A percentile compares a stretch with the other conserved stretches of the same genome.
Conservation (phyloP, 2,797 vertebrate species). For the Percopsis omiscomaycus region DNA sequence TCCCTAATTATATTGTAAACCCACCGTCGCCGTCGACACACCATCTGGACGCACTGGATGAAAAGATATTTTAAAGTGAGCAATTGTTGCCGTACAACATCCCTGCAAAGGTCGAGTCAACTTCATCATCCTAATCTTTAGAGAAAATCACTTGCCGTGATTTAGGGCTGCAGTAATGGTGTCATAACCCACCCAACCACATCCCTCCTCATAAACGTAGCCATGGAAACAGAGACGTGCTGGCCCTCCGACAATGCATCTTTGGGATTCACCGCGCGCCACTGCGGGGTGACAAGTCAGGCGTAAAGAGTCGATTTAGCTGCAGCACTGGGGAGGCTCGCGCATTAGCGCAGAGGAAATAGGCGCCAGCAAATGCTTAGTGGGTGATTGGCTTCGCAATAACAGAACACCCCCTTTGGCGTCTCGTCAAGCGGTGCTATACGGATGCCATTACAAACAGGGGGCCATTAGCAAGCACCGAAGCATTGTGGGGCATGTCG, state of each 20-base stretch:
- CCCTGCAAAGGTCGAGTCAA: constrained; percentile 70
- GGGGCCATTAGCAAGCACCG: constrained; percentile 61
- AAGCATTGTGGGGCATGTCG: constrained; percentile 66
- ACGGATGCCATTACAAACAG: constrained; percentile 72
- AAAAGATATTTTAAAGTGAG: constrained; percentile 65
- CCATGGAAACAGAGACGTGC: constrained; percentile 64
- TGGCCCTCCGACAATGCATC: constrained; percentile 56
- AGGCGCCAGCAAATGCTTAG: constrained; percentile 75
- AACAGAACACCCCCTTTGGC: constrained; percentile 76
- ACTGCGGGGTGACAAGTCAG: constrained; percentile 70
- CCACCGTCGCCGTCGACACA: constrained; percentile 28
- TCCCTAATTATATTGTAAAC: constrained; percentile 27
- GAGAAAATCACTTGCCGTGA: constrained; percentile 56
- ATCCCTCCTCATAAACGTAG: constrained; percentile 57
- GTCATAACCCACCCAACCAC: constrained; percentile 50
- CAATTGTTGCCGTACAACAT: constrained; percentile 61
- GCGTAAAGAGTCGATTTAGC: constrained; percentile 77
- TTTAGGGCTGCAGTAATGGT: constrained; percentile 67
- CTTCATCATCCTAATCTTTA: constrained; percentile 68
- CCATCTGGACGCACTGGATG: constrained; percentile 32
- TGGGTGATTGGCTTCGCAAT: constrained; percentile 74
- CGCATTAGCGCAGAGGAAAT: constrained; percentile 74
- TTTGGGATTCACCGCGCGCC: constrained; percentile 65
- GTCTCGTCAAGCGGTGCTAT: constrained; percentile 69
- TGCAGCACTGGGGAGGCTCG: constrained; percentile 67